Evolutionary conservation across 2,113 vertebrate species (phyloP).

Genomic region (Elaphurus davidianus): DNA sequence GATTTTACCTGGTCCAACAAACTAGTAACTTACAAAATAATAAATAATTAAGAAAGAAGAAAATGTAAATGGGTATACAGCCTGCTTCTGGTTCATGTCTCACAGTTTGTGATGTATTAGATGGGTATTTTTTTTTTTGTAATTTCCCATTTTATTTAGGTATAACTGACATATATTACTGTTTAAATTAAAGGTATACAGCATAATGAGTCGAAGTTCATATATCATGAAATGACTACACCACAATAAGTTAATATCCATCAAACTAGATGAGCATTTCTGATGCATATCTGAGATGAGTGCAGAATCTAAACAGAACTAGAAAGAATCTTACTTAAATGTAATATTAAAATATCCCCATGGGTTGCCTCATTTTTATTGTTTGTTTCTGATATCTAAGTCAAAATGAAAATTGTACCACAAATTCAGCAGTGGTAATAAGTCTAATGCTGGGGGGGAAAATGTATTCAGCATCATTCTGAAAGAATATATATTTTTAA

Average conservation of each 20-base stretch:
- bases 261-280: background rate
- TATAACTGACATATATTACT: background rate
- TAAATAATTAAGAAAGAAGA: constrained; percentile 34
- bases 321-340: background rate
- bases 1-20: constrained; percentile 21
- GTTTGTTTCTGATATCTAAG: constrained; percentile 21
- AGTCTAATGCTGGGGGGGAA: background rate
- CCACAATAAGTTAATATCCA: background rate
- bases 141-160: background rate
- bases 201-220: background rate
- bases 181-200: background rate
- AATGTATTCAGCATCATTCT: background rate
- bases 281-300: background rate
- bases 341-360: background rate
- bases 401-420: constrained; percentile 10
- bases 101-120: background rate
- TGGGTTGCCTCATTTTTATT: background rate
- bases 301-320: background rate
- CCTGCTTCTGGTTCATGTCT: background rate
- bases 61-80: background rate
- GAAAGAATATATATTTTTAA: background rate
- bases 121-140: background rate
- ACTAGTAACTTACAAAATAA: background rate
- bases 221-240: background rate
- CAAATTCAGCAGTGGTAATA: background rate